Percentiles rank a stretch among this genome's conserved stretches.
Conservation (phyloP, 2,113 vertebrate species). For the Pygoscelis antarcticus region DNA sequence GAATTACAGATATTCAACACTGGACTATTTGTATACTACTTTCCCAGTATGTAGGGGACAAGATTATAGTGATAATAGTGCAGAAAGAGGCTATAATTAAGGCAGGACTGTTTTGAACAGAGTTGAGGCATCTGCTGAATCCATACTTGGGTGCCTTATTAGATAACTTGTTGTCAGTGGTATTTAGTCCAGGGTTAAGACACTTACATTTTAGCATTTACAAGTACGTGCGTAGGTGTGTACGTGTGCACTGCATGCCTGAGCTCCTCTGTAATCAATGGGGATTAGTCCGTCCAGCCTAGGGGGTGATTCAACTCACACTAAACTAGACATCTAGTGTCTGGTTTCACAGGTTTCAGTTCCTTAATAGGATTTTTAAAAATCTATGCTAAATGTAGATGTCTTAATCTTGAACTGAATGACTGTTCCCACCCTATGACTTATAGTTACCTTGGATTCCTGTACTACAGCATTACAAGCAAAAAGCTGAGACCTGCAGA, state of each 20-base stretch:
- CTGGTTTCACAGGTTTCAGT: not conserved
- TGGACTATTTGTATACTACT: not conserved
- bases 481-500: not conserved
- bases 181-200: not conserved
- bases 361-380: not conserved
- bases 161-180: not conserved
- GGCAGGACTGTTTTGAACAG: not conserved
- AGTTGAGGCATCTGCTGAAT: not conserved
- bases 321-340: not conserved
- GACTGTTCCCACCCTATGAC: not conserved
- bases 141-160: not conserved
- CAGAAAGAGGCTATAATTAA: not conserved
- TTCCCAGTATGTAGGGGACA: not conserved
- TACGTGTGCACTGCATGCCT: not conserved
- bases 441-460: not conserved
- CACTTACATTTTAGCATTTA: not conserved
- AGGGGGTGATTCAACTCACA: not conserved
- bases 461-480: not conserved
- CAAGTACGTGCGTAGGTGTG: not conserved
- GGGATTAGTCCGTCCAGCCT: not conserved
- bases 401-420: not conserved
- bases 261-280: not conserved
- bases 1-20: not conserved
- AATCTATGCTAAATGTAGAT: not conserved
- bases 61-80: not conserved